A percentile compares a stretch with the other conserved stretches of the same genome.
Evolutionary conservation across 2,113 vertebrate species (phyloP).

Genomic region (Gadus chalcogrammus): DNA sequence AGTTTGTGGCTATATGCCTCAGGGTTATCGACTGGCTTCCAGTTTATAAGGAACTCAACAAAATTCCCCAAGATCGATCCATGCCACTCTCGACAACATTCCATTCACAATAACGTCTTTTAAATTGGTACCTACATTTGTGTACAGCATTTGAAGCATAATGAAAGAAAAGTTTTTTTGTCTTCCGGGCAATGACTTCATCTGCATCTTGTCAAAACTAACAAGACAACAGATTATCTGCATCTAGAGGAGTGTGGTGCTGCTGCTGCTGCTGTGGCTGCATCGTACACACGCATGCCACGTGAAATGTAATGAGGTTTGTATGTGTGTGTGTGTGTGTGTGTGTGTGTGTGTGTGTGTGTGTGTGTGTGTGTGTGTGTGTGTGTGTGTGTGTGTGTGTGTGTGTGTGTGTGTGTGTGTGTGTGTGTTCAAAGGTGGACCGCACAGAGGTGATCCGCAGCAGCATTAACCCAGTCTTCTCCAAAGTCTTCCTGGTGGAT

Average conservation of each 20-base stretch:
- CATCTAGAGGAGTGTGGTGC: too few species aligned
- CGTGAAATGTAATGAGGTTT: too few species aligned
- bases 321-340: too few species aligned
- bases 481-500: conserved; percentile 93
- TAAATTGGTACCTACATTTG: not conserved
- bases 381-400: conserved; percentile 1
- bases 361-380: not conserved
- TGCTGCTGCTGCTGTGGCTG: too few species aligned
- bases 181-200: too few species aligned
- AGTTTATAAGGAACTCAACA: conserved; percentile 10
- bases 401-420: not conserved
- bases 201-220: too few species aligned
- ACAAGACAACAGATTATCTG: too few species aligned
- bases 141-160: too few species aligned
- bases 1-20: conserved; percentile 16
- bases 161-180: too few species aligned
- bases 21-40: conserved; percentile 33
- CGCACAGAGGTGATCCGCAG: conserved; percentile 95
- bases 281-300: too few species aligned
- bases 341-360: too few species aligned
- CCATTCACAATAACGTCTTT: too few species aligned
- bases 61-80: conserved; percentile 50
- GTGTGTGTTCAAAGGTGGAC: conserved; percentile 82
- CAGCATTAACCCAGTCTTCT: conserved; percentile 90
- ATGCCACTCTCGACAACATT: not conserved